Evolutionary conservation across 2,797 vertebrate genomes (phyloP).

Genomic region (Pseudomugil tenellus): DNA sequence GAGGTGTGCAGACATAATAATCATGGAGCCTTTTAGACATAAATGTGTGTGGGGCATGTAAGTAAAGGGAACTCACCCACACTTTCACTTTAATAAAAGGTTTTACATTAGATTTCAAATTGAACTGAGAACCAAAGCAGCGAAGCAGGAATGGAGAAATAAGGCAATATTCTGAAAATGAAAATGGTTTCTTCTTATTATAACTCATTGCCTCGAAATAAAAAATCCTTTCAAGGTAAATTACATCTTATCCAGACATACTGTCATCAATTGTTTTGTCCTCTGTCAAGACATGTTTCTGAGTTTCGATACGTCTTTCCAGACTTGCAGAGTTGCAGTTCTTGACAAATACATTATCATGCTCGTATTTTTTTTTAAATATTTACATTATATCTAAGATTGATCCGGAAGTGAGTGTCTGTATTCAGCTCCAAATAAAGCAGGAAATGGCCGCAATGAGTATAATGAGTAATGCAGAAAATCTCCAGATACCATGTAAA

Average conservation of each 20-base stretch:
- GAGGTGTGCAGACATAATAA: background rate
- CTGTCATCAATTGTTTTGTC: no score
- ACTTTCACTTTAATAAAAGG: background rate
- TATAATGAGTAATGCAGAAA: no score
- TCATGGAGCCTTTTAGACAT: background rate
- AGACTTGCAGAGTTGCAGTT: no score
- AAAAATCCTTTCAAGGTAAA: no score
- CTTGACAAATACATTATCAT: background rate
- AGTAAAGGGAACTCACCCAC: background rate
- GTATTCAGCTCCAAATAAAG: background rate
- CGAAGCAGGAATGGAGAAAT: background rate
- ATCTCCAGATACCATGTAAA: no score
- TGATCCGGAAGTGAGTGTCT: background rate
- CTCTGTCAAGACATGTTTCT: no score
- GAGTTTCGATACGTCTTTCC: no score
- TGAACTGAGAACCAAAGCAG: background rate
- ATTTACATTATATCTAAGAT: no score
- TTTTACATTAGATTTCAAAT: slow-evolving; percentile 3
- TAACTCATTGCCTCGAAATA: background rate
- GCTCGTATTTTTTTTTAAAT: background rate
- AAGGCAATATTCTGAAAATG: background rate
- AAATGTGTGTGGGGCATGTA: background rate
- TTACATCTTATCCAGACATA: no score
- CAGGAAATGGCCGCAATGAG: background rate
- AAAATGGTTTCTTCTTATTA: background rate